A percentile compares a stretch with the other conserved stretches of the same genome.
Conservation (phyloP, 2,797 vertebrate species). For the Psittacula derbiana region DNA sequence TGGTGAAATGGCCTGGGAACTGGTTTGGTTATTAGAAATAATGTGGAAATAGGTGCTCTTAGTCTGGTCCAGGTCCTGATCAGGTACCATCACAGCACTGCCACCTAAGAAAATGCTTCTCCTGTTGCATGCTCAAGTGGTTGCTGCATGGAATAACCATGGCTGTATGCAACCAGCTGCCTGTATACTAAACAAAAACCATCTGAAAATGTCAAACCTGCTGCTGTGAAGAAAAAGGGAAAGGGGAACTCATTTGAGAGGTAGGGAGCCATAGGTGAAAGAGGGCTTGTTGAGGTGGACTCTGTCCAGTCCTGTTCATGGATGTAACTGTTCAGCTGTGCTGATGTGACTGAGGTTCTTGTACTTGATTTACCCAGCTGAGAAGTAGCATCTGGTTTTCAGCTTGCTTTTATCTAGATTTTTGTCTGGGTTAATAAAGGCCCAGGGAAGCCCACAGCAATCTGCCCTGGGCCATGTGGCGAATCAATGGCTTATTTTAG, state of each 20-base stretch:
- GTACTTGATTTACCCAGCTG: neutral
- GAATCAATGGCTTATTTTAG: neutral
- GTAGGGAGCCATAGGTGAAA: too few relatives aligned
- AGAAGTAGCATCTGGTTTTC: neutral
- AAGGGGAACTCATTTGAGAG: fast-evolving
- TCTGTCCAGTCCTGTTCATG: neutral
- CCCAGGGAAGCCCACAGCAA: neutral
- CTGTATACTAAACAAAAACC: neutral
- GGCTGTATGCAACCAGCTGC: neutral
- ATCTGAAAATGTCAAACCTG: neutral
- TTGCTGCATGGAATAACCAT: neutral
- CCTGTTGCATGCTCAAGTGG: fast-evolving
- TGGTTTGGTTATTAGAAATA: neutral
- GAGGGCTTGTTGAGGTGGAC: neutral
- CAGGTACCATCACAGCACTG: fast-evolving
- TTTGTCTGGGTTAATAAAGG: neutral
- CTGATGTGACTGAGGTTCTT: neutral
- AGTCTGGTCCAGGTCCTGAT: neutral
- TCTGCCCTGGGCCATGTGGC: neutral
- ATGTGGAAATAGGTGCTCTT: neutral
- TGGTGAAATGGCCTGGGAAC: neutral
- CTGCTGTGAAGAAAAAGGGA: neutral
- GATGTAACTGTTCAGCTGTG: neutral
- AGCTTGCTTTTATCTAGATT: neutral
- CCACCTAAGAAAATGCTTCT: neutral